Percentiles rank a stretch among this genome's conserved stretches.
These are phyloP conservation scores for Sipha flava DNA, from an alignment of 1,140 invertebrate species.

Conservation along the genomic window DNA sequence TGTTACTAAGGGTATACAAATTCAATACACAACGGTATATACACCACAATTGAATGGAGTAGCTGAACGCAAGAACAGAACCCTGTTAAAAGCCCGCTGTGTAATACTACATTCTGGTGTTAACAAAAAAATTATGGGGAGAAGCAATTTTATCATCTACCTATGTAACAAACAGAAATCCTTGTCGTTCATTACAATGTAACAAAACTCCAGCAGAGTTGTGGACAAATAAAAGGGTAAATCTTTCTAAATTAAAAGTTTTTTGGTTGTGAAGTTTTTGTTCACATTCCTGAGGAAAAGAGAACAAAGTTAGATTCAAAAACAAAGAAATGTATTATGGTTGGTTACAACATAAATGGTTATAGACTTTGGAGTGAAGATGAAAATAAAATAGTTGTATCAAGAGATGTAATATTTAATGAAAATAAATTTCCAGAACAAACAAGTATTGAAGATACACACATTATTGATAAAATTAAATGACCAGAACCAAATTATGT, in stretches of 20 bases:
- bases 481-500: neutral
- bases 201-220: neutral
- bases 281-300: slow-evolving; percentile 14
- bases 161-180: slow-evolving; percentile 32
- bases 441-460: neutral
- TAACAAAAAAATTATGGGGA: slow-evolving; percentile 22
- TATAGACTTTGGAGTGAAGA: neutral
- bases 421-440: neutral
- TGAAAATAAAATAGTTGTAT: neutral
- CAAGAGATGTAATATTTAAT: slow-evolving; percentile 27
- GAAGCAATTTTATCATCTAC: slow-evolving; percentile 28
- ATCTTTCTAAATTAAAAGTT: slow-evolving; percentile 1
- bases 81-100: slow-evolving; percentile 23
- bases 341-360: neutral
- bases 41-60: slow-evolving; percentile 43
- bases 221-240: neutral
- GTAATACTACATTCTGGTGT: slow-evolving; percentile 9
- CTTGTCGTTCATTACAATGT: neutral
- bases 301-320: slow-evolving; percentile 12
- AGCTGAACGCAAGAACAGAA: slow-evolving; percentile 41
- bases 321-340: slow-evolving; percentile 12
- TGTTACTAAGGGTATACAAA: slow-evolving; percentile 40
- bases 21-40: slow-evolving; percentile 40
- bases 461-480: neutral
- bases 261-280: slow-evolving; percentile 29